Evolutionary conservation across 2,888 invertebrate species (phyloP).

Genomic region (Nomada ruficornis): DNA sequence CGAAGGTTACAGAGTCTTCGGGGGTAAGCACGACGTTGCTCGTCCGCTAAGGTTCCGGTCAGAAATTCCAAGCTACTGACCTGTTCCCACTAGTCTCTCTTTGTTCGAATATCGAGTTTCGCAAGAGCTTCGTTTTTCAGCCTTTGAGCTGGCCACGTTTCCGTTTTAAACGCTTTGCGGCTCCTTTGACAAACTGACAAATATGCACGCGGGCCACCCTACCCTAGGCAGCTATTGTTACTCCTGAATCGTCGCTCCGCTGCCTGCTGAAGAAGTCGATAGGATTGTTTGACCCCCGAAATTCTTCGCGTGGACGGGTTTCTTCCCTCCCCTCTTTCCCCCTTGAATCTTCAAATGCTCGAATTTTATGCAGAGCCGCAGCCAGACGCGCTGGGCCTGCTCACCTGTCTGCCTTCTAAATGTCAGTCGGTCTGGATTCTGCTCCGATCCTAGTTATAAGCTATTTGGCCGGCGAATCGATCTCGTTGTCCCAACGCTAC

Average conservation of each 20-base stretch:
- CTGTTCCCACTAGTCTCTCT: conserved; percentile 25
- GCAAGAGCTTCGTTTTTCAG: conserved; percentile 38
- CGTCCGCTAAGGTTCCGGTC: conserved; percentile 52
- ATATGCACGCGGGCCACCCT: conserved; percentile 12
- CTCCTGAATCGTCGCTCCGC: neutral
- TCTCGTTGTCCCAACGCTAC: conserved; percentile 13
- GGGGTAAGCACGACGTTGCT: conserved; percentile 49
- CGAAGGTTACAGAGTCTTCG: conserved; percentile 62
- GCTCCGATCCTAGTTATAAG: conserved; percentile 11
- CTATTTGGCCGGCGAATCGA: conserved; percentile 49
- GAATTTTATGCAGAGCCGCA: conserved; percentile 6
- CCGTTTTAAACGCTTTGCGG: conserved; percentile 46
- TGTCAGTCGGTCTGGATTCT: conserved; percentile 18
- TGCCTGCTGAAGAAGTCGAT: conserved; percentile 18
- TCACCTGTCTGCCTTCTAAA: neutral
- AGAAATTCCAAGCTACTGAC: conserved; percentile 37
- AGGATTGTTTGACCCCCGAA: conserved; percentile 20
- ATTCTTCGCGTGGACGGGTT: conserved; percentile 29
- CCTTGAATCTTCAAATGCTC: neutral
- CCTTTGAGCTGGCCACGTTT: conserved; percentile 44
- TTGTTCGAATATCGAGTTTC: conserved; percentile 42
- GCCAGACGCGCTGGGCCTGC: neutral
- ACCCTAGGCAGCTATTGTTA: conserved; percentile 15
- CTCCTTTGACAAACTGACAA: conserved; percentile 36
- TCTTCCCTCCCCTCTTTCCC: neutral